Evolutionary conservation across 2,797 vertebrate species (phyloP).

Genomic region (Selene dorsalis): DNA sequence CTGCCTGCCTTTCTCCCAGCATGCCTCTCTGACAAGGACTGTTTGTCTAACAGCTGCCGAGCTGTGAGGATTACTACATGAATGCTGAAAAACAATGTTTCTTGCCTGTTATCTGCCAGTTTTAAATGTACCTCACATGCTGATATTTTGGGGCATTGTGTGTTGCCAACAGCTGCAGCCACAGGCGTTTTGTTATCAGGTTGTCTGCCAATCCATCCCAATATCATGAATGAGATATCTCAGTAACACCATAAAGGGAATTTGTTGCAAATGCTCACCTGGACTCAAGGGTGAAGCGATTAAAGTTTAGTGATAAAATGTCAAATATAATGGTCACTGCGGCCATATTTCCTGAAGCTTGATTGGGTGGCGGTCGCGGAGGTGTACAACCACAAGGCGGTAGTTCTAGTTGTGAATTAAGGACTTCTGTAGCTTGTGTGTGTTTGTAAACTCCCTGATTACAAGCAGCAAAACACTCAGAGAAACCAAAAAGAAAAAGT

Average conservation of each 20-base stretch:
- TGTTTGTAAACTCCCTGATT: not conserved
- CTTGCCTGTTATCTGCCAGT: conserved; percentile 8
- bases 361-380: too few relatives aligned
- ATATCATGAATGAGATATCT: not conserved
- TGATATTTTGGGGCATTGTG: not conserved
- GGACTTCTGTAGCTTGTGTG: not conserved
- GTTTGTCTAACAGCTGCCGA: conserved; percentile 35
- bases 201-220: not conserved
- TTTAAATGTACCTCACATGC: not conserved
- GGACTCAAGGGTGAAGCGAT: too few relatives aligned
- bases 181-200: not conserved
- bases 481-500: not conserved
- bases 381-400: too few relatives aligned
- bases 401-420: too few relatives aligned
- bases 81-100: conserved; percentile 21
- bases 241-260: not conserved
- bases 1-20: conserved; percentile 24
- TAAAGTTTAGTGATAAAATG: too few relatives aligned
- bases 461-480: not conserved
- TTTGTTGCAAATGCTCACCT: too few relatives aligned
- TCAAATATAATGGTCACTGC: too few relatives aligned
- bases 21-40: not conserved
- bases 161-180: not conserved
- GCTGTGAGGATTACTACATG: conserved; percentile 22
- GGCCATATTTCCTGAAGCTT: too few relatives aligned